phyloP scores from a whole-genome alignment of 2,113 vertebrate species.

The Ardeotis arabs region DNA sequence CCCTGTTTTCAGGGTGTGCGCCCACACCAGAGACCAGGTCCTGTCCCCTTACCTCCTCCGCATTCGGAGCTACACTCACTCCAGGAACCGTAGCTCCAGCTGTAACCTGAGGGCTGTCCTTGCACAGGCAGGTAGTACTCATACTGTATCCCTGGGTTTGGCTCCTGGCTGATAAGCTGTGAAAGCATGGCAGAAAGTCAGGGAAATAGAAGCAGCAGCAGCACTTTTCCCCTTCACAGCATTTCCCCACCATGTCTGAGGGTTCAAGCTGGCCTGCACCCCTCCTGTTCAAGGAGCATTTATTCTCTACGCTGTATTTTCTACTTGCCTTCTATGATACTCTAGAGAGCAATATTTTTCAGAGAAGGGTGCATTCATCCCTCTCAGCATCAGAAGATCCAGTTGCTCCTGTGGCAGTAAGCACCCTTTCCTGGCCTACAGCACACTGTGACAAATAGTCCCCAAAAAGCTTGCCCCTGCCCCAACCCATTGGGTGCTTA shows the following conservation, averaged over 20 bases:
- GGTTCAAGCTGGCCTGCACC: not conserved
- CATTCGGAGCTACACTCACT: conserved; percentile 87
- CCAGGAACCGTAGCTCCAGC: conserved; percentile 94
- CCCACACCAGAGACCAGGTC: not conserved
- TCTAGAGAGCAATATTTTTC: not conserved
- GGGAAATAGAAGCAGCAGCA: not conserved
- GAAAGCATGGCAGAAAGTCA: not conserved
- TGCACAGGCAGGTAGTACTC: conserved; percentile 85
- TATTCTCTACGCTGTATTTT: not conserved
- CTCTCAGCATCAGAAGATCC: not conserved
- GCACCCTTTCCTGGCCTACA: not conserved
- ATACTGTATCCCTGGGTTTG: conserved; percentile 86
- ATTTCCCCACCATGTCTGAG: not conserved
- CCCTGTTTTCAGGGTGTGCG: not conserved
- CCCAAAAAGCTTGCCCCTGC: not conserved
- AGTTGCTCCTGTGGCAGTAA: not conserved
- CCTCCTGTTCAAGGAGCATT: not conserved
- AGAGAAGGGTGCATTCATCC: not conserved
- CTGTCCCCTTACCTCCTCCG: conserved; percentile 84
- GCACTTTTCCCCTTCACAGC: not conserved
- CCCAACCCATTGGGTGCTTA: not conserved
- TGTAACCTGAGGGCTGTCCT: conserved; percentile 73
- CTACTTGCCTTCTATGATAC: not conserved
- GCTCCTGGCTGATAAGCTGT: conserved; percentile 93
- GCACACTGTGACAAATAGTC: not conserved